These are phyloP conservation scores for Acronicta psi DNA, from an alignment of 2,888 invertebrate species.

Conservation along the genomic window DNA sequence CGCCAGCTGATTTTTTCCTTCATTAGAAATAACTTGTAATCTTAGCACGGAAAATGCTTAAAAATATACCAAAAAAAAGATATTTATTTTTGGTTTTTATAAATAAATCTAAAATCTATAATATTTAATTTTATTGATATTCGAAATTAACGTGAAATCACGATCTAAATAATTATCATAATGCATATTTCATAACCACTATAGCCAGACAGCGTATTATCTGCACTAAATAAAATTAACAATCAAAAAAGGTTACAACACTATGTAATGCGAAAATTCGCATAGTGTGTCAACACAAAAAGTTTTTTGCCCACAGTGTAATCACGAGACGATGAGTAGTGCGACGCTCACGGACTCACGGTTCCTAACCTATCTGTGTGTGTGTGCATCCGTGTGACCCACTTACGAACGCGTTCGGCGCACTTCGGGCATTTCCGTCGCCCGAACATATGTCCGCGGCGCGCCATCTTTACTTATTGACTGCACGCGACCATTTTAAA, in stretches of 20 bases:
- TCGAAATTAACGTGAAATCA: background rate
- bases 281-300: conserved; percentile 78
- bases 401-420: conserved; percentile 84
- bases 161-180: conserved; percentile 14
- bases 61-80: no score
- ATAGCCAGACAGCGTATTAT: conserved; percentile 12
- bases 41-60: no score
- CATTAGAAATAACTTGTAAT: no score
- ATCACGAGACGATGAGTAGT: conserved; percentile 68
- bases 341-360: conserved; percentile 66
- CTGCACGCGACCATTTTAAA: conserved; percentile 64
- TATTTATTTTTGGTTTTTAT: no score
- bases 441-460: conserved; percentile 75
- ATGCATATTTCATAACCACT: conserved; percentile 15
- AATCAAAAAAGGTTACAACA: conserved; percentile 48
- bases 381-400: conserved; percentile 86
- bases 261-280: conserved; percentile 65
- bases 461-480: conserved; percentile 77
- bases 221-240: conserved; percentile 25
- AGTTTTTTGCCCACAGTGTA: conserved; percentile 68
- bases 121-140: no score
- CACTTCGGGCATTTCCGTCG: conserved; percentile 79
- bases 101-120: no score
- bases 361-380: conserved; percentile 65
- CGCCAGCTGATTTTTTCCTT: no score